Conservation (phyloP, 2,113 vertebrate species). For the Tupaia tana region DNA sequence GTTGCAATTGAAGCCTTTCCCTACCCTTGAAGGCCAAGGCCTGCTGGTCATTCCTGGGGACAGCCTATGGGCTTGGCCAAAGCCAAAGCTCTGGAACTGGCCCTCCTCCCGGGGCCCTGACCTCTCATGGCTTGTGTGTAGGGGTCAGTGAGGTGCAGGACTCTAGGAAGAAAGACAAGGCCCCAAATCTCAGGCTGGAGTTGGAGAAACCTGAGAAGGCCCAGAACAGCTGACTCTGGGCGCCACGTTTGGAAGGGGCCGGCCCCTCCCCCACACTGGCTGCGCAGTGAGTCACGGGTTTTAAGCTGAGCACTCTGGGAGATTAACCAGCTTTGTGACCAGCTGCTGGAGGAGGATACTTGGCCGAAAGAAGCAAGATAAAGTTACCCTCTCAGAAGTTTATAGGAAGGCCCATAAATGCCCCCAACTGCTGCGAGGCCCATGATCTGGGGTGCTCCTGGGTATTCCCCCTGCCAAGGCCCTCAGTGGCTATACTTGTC, state of each 20-base stretch:
- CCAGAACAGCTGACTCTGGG: constrained; percentile 78
- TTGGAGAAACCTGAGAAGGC: constrained; percentile 69
- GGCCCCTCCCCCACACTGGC: constrained; percentile 77
- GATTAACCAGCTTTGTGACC: constrained; percentile 87
- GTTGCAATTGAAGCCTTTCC: constrained; percentile 5
- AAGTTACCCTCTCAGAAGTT: constrained; percentile 84
- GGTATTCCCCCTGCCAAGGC: constrained; percentile 16
- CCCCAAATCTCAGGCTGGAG: constrained; percentile 52
- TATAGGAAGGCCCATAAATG: constrained; percentile 84
- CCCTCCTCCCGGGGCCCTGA: not conserved
- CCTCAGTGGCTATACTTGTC: constrained; percentile 22
- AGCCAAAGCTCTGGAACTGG: constrained; percentile 39
- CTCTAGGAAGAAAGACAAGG: constrained; percentile 68
- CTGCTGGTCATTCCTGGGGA: constrained; percentile 53
- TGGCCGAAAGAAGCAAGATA: constrained; percentile 86
- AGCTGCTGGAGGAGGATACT: constrained; percentile 86
- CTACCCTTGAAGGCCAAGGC: constrained; percentile 1
- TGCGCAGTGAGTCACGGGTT: constrained; percentile 83
- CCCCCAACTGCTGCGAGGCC: constrained; percentile 80
- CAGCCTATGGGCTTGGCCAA: constrained; percentile 39
- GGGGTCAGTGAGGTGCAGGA: not conserved
- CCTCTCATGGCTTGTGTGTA: constrained; percentile 8
- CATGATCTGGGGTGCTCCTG: not conserved
- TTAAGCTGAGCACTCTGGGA: constrained; percentile 85
- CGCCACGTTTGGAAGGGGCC: constrained; percentile 77